These are phyloP conservation scores for Athalia cordata DNA, from an alignment of 2,888 invertebrate species.

Conservation along the genomic window DNA sequence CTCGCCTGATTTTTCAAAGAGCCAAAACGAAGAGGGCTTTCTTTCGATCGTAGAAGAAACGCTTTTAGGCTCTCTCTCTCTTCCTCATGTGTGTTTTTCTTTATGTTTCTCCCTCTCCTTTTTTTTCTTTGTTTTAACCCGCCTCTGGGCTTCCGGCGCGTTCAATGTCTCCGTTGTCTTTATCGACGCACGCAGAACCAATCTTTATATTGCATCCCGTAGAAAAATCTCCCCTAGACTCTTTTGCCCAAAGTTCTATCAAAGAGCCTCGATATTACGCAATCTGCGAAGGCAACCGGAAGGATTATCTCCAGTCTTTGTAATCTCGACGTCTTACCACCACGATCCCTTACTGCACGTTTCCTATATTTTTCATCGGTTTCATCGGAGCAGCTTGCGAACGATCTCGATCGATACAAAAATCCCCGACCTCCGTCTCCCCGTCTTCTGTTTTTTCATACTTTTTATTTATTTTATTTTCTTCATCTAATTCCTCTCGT, in stretches of 20 bases:
- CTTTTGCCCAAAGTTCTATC: conserved; percentile 18
- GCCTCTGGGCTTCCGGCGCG: conserved; percentile 27
- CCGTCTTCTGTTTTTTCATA: background rate
- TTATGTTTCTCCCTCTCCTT: background rate
- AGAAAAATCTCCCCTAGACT: conserved; percentile 7
- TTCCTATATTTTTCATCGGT: conserved; percentile 21
- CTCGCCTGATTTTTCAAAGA: conserved; percentile 62
- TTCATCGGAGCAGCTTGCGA: background rate
- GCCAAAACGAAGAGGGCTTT: conserved; percentile 46
- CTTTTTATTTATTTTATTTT: background rate
- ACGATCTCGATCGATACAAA: conserved; percentile 30
- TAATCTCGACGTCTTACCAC: conserved; percentile 40
- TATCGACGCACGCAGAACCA: conserved; percentile 43
- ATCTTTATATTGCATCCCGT: conserved; percentile 44
- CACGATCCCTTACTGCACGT: conserved; percentile 30
- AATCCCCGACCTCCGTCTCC: background rate
- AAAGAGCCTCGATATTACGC: conserved; percentile 43
- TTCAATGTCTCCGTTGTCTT: conserved; percentile 43
- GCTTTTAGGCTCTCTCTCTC: conserved; percentile 2
- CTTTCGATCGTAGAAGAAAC: conserved; percentile 30
- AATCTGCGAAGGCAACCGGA: conserved; percentile 44
- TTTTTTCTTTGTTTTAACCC: conserved; percentile 40
- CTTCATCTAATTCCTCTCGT: background rate
- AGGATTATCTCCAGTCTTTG: conserved; percentile 40
- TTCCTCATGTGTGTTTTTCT: too few relatives aligned